A percentile compares a stretch with the other conserved stretches of the same genome.
These are phyloP conservation scores for Calephelis virginiensis DNA, from an alignment of 1,140 invertebrate species.

Conservation along the genomic window DNA sequence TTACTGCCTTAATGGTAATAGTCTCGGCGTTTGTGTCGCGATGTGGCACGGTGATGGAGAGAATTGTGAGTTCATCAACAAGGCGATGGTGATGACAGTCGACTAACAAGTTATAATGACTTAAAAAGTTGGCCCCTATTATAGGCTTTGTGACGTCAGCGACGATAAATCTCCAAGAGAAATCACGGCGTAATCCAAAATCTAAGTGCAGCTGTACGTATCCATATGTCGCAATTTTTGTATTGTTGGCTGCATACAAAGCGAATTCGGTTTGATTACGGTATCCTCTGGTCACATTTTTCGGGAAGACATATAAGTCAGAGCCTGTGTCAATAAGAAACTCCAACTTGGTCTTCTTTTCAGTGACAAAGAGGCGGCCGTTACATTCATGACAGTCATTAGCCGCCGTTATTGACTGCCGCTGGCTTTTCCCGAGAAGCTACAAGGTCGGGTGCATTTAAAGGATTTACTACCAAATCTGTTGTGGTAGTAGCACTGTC, in stretches of 20 bases:
- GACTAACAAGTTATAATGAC: slow-evolving; percentile 31
- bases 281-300: not conserved
- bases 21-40: not conserved
- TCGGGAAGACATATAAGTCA: slow-evolving; percentile 19
- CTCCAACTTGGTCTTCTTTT: slow-evolving; percentile 16
- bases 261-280: slow-evolving; percentile 4
- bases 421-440: slow-evolving; percentile 6
- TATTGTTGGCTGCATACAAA: slow-evolving; percentile 33
- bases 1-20: no score
- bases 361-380: slow-evolving; percentile 22
- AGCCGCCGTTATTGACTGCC: slow-evolving; percentile 8
- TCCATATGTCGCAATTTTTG: slow-evolving; percentile 44
- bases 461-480: slow-evolving; percentile 2
- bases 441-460: slow-evolving; percentile 10
- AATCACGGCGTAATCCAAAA: not conserved
- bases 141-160: slow-evolving; percentile 4
- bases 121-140: slow-evolving; percentile 51
- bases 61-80: not conserved
- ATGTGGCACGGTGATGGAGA: slow-evolving; percentile 1
- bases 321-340: slow-evolving; percentile 21
- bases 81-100: slow-evolving; percentile 12
- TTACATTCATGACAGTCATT: slow-evolving; percentile 11
- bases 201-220: not conserved
- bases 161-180: slow-evolving; percentile 4
- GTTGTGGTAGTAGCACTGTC: slow-evolving; percentile 16